Base-by-base conservation (phyloP, 2,797 vertebrate species). In the Acanthis flammea region DNA sequence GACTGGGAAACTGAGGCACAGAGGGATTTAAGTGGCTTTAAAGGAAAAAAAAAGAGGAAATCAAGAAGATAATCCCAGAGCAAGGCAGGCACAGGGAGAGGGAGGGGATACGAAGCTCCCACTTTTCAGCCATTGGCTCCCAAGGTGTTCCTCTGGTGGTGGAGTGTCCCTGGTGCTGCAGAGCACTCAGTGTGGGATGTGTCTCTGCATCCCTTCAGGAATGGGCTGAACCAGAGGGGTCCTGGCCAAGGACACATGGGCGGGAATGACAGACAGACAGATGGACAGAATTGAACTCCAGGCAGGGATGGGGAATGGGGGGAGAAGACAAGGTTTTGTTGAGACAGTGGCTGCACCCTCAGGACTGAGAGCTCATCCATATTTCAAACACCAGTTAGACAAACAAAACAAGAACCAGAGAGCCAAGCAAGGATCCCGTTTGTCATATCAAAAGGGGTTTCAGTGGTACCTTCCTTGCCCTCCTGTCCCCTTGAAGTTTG, bases 371-470 rank as follows among this genome's bases (percentile, higher is more conserved):
- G 55, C 95, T 97, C 95, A 97, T 97, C 90, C 96, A 97, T 97
- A 97, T 97, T 97, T 97, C 93, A 98, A 78, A 88, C 67, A 61
- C 87, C 96, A 95, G 93, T 97, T 97, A 96, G 88, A 97, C 96
- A 97, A 97, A 97, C 97, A 97, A 97, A 97, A 95, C 93, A 97
- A 97, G 95, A 97, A 97, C 96, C 95, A 97, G 94, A 97, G 96
- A 95, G 94, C 92, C 94, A 97, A 91, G 97, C 94, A 92, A 96
- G 94, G 82, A 94, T 88, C 96, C 94, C 93, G 85, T 97, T 97
- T 97, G 96, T 97, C 96, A 97, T 94, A 97, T 97, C 97, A 97
- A 97, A 98, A 98, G 97, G 94, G 93, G 92, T 97, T 97, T 94
- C 96, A 96, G 88, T 44, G 91, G 93, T 96, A 91, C 94, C 96